Percentiles rank a stretch among this genome's conserved stretches.
These are phyloP conservation scores for Atethmia centrago DNA, from an alignment of 2,888 invertebrate genomes.

Conservation along the genomic window DNA sequence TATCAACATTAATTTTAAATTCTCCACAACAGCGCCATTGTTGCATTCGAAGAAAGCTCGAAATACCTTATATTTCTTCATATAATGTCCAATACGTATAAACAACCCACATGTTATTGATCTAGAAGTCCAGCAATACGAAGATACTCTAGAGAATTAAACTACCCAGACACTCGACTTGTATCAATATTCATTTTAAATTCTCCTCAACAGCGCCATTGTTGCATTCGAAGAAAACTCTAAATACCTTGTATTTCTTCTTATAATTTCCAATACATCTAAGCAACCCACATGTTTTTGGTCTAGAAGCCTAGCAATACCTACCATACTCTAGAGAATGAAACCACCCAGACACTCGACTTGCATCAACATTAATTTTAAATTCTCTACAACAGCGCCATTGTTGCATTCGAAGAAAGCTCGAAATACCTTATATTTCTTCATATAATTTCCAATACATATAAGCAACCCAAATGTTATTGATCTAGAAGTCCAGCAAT, in stretches of 20 bases:
- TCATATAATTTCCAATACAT: background rate
- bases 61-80: constrained; percentile 12
- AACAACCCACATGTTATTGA: constrained; percentile 22
- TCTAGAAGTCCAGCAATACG: constrained; percentile 1
- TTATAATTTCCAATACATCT: background rate
- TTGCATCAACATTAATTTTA: constrained; percentile 42
- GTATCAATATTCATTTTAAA: constrained; percentile 47
- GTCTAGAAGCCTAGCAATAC: constrained; percentile 6
- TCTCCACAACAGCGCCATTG: constrained; percentile 22
- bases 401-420: constrained; percentile 42
- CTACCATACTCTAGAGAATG: constrained; percentile 21
- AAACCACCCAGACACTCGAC: constrained; percentile 10
- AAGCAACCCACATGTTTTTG: constrained; percentile 20
- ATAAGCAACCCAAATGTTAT: constrained; percentile 15
- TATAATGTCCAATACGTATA: constrained; percentile 1
- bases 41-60: constrained; percentile 37
- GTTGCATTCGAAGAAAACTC: constrained; percentile 39
- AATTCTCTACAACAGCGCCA: constrained; percentile 24
- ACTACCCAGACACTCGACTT: constrained; percentile 10
- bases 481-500: constrained; percentile 14
- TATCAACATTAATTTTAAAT: constrained; percentile 46
- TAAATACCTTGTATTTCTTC: constrained; percentile 29
- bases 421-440: constrained; percentile 17
- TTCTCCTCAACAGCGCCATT: constrained; percentile 21
- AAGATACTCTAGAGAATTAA: constrained; percentile 25